Evolutionary conservation across 2,113 vertebrate species (phyloP), one percentile per base, ranked within the genome.

Genomic region (Steatornis caripensis): DNA sequence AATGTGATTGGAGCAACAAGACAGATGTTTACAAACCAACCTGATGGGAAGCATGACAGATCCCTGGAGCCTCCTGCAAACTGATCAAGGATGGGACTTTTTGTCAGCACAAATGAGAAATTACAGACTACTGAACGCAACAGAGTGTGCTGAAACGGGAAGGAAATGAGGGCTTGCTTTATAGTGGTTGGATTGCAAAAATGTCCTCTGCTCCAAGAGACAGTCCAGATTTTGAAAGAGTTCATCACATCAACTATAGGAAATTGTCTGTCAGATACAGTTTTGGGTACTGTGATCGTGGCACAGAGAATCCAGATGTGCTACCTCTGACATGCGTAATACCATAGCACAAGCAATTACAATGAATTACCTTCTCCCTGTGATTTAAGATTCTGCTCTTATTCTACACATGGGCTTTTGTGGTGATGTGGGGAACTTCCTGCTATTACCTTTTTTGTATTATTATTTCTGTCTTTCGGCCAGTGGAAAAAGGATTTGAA

Each of bases 61-160:
- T 62, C 58, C 51, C 79, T 86, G 66, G 62, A 94, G 75, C 27
- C 6, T 88, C 36, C 70, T 51, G 30, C 58, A 64, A 83, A 7
- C 10, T 27, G 61, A 72, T 77, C 37, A 90, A 36, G 24, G 66
- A 62, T 4, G 14, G 39, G 21, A 68, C 23, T 70, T 30, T 94
- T 92, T 88, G 71, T 93, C 90, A 84, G 68, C 55, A 64, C 32
- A 60, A 88, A 92, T 37, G 51, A 94, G 71, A 81, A 92, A 95
- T 53, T 92, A 80, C 36, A 86, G 86, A 64, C 51, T 85, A 53
- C 90, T 22, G 68, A 91, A 75, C 60, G 54, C 23, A 62, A 61
- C 16, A 54, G 37, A 54, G 43, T 39, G 34, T 48, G 61, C 53
- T 82, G 72, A 86, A 90, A 93, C 22, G 48, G 26, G 43, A 74